Evolutionary conservation across 2,113 vertebrate genomes (phyloP).

Genomic region (Coturnix japonica): DNA sequence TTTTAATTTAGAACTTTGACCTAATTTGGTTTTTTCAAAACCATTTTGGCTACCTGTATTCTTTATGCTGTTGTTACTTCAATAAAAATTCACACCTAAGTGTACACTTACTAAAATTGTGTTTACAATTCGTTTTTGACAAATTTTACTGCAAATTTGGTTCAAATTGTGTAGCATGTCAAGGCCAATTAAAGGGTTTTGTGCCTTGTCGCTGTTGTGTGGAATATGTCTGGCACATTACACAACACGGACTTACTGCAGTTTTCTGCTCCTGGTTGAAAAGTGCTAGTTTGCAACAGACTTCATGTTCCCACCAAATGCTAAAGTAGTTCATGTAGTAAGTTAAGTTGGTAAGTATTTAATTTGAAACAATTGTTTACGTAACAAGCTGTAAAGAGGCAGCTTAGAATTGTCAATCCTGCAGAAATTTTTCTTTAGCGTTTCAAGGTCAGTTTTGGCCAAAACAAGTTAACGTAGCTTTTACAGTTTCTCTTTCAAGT

Average conservation of each 20-base stretch:
- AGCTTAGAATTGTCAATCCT: slow-evolving; percentile 65
- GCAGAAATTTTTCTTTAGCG: slow-evolving; percentile 61
- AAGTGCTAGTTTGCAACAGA: slow-evolving; percentile 79
- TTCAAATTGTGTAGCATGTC: slow-evolving; percentile 87
- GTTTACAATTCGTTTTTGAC: slow-evolving; percentile 98
- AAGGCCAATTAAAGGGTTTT: slow-evolving; percentile 84
- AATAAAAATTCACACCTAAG: slow-evolving; percentile 98
- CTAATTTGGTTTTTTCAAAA: slow-evolving; percentile 90
- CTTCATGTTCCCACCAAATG: slow-evolving; percentile 78
- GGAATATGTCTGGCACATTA: slow-evolving; percentile 82
- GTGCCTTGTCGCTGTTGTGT: slow-evolving; percentile 82
- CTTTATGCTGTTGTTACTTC: slow-evolving; percentile 99
- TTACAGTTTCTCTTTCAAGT: slow-evolving; percentile 54
- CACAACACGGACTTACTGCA: slow-evolving; percentile 79
- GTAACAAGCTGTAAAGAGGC: slow-evolving; percentile 66
- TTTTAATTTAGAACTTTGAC: slow-evolving; percentile 84
- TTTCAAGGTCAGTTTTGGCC: slow-evolving; percentile 64
- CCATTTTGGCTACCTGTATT: slow-evolving; percentile 98
- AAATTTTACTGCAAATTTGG: slow-evolving; percentile 95
- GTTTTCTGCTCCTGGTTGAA: slow-evolving; percentile 82
- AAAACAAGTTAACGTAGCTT: slow-evolving; percentile 63
- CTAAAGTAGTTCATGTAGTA: slow-evolving; percentile 80
- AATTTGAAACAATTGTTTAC: slow-evolving; percentile 59
- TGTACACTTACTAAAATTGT: slow-evolving; percentile 97
- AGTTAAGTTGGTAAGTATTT: slow-evolving; percentile 89